A percentile compares a stretch with the other conserved stretches of the same genome.
These are phyloP conservation scores for Nyctibius grandis DNA, from an alignment of 2,797 vertebrate species.

Conservation along the genomic window DNA sequence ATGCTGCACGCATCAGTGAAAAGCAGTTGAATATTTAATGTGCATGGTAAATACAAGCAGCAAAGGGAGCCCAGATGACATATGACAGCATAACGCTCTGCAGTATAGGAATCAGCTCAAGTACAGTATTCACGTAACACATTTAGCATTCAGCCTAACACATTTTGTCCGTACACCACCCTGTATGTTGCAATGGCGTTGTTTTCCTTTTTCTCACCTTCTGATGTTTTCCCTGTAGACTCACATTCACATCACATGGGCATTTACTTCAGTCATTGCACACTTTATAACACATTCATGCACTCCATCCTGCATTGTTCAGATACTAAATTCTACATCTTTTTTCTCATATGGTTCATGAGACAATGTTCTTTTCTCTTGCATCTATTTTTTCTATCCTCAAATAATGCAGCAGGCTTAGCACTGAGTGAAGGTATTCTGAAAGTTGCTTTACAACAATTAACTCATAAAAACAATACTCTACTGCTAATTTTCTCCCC, in stretches of 20 bases:
- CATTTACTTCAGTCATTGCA: constrained; percentile 35
- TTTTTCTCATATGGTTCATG: not conserved
- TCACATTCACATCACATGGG: not conserved
- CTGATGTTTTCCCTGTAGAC: constrained; percentile 33
- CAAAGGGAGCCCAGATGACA: constrained; percentile 39
- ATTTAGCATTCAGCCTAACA: constrained; percentile 2
- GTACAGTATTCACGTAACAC: not conserved
- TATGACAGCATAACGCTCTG: constrained; percentile 11
- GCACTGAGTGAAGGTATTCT: not conserved
- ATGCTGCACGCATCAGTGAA: constrained; percentile 19
- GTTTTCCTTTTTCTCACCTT: constrained; percentile 36
- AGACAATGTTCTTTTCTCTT: not conserved
- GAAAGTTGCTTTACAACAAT: not conserved
- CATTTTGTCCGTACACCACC: not conserved
- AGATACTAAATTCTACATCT: not conserved
- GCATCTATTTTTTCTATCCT: not conserved
- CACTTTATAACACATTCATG: not conserved
- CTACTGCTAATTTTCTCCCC: not conserved
- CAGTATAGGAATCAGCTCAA: constrained; percentile 13
- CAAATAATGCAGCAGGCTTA: not conserved
- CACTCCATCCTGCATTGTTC: not conserved
- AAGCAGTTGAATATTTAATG: constrained; percentile 58
- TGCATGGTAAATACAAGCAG: constrained; percentile 15
- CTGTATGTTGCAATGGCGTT: constrained; percentile 12
- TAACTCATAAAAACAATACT: not conserved